Conservation (phyloP, 2,888 invertebrate genomes). For the Coleophora flavipennella region DNA sequence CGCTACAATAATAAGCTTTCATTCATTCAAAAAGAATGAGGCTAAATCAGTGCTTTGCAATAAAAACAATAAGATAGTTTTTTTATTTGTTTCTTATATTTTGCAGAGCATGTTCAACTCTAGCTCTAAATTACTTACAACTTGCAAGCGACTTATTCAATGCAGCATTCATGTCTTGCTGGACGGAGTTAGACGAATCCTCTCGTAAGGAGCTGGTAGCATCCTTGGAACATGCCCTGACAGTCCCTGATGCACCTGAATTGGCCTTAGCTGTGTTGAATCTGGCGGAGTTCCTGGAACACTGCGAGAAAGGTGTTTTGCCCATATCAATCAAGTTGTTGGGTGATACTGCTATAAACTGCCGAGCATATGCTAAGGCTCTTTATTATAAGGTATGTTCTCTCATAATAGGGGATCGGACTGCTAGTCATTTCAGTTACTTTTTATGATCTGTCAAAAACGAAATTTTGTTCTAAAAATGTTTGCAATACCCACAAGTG, state of each 20-base stretch:
- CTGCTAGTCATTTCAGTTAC: too few relatives aligned
- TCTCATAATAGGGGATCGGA: background rate
- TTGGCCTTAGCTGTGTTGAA: slow-evolving; percentile 96
- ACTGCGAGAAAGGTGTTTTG: slow-evolving; percentile 96
- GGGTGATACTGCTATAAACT: slow-evolving; percentile 94
- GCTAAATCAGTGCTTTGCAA: too few relatives aligned
- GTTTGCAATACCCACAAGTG: too few relatives aligned
- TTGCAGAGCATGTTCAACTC: slow-evolving; percentile 86
- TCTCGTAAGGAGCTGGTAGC: slow-evolving; percentile 89
- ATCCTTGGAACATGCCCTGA: slow-evolving; percentile 88
- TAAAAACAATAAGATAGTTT: background rate
- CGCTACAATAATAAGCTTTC: too few relatives aligned
- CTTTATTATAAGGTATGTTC: slow-evolving; percentile 70
- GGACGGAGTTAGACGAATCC: slow-evolving; percentile 92
- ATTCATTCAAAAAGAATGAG: too few relatives aligned
- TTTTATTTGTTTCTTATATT: slow-evolving; percentile 1
- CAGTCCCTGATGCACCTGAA: slow-evolving; percentile 93
- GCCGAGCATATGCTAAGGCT: slow-evolving; percentile 82
- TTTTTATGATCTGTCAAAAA: too few relatives aligned
- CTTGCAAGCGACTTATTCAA: slow-evolving; percentile 96
- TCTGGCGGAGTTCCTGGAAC: slow-evolving; percentile 99
- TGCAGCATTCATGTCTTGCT: slow-evolving; percentile 98
- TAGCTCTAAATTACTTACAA: slow-evolving; percentile 95
- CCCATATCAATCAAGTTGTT: slow-evolving; percentile 90
- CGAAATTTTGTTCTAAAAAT: too few relatives aligned